Evolutionary conservation across 2,888 invertebrate species (phyloP).

Genomic region (Hypolimnas misippus): DNA sequence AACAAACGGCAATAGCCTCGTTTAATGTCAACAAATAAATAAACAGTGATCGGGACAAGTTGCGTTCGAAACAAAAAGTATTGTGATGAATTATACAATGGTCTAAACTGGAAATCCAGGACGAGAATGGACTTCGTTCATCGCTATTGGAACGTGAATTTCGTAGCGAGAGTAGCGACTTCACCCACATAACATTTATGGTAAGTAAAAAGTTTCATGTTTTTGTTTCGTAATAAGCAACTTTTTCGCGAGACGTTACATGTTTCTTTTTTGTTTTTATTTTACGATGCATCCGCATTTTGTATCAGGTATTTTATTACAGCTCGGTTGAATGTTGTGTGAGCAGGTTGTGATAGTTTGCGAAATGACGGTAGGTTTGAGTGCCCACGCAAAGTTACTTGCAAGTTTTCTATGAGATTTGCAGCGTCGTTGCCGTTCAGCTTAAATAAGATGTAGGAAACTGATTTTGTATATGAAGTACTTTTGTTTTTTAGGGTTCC

Average conservation of each 20-base stretch:
- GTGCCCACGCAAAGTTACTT: constrained; percentile 32
- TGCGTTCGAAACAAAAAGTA: constrained; percentile 59
- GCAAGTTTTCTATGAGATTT: constrained; percentile 14
- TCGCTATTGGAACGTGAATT: constrained; percentile 64
- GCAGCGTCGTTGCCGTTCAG: background rate
- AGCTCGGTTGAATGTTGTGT: constrained; percentile 16
- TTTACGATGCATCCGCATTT: constrained; percentile 32
- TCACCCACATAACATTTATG: constrained; percentile 81
- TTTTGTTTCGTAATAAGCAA: constrained; percentile 73
- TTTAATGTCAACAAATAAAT: constrained; percentile 80
- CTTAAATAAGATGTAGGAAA: background rate
- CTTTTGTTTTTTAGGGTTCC: no score
- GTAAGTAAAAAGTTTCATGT: constrained; percentile 79
- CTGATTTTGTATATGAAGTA: no score
- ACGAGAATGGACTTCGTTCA: constrained; percentile 72
- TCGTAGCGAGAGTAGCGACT: constrained; percentile 57
- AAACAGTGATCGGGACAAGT: constrained; percentile 76
- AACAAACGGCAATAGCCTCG: constrained; percentile 71
- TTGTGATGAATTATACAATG: constrained; percentile 78
- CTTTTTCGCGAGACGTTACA: constrained; percentile 49
- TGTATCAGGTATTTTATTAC: constrained; percentile 30
- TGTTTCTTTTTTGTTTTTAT: constrained; percentile 37
- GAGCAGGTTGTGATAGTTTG: constrained; percentile 31
- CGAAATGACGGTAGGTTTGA: constrained; percentile 30
- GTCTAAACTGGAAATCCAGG: constrained; percentile 70